These are phyloP conservation scores for Urophycis tenuis DNA, from an alignment of 2,797 vertebrate genomes.

Conservation along the genomic window DNA sequence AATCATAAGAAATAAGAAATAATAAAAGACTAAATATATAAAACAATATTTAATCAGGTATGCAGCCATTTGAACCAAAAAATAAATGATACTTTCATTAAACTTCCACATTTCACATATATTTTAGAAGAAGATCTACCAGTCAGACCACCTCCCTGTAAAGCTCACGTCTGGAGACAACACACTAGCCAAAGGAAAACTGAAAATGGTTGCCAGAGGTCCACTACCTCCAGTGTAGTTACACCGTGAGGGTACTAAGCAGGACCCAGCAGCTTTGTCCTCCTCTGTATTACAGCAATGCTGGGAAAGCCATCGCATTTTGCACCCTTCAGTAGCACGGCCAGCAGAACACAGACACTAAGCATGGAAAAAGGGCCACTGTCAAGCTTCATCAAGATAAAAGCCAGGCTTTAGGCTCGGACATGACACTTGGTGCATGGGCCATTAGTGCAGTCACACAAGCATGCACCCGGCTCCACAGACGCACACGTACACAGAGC, in stretches of 20 bases:
- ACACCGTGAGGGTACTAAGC: not conserved
- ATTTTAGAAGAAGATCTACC: not conserved
- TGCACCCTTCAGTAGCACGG: slow-evolving; percentile 21
- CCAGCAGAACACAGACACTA: slow-evolving; percentile 21
- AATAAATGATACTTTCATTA: not conserved
- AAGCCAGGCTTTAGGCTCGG: slow-evolving; percentile 29
- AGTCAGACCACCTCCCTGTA: not conserved
- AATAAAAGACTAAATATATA: not conserved
- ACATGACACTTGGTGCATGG: slow-evolving; percentile 44
- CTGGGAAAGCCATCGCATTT: slow-evolving; percentile 29
- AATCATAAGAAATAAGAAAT: too few species aligned
- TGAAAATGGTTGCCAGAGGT: not conserved
- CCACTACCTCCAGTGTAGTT: not conserved
- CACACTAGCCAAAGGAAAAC: not conserved
- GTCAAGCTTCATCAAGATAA: slow-evolving; percentile 16
- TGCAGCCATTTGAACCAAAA: too few species aligned
- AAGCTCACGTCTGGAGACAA: not conserved
- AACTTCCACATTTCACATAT: not conserved
- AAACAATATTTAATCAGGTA: not conserved
- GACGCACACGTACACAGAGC: slow-evolving; percentile 31
- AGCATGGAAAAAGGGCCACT: slow-evolving; percentile 3
- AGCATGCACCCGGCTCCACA: slow-evolving; percentile 9
- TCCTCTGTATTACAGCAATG: slow-evolving; percentile 12
- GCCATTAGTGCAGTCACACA: slow-evolving; percentile 31
- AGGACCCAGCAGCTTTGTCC: not conserved